Evolutionary conservation across 2,888 invertebrate species (phyloP).

Genomic region (Drosophila antonietae): DNA sequence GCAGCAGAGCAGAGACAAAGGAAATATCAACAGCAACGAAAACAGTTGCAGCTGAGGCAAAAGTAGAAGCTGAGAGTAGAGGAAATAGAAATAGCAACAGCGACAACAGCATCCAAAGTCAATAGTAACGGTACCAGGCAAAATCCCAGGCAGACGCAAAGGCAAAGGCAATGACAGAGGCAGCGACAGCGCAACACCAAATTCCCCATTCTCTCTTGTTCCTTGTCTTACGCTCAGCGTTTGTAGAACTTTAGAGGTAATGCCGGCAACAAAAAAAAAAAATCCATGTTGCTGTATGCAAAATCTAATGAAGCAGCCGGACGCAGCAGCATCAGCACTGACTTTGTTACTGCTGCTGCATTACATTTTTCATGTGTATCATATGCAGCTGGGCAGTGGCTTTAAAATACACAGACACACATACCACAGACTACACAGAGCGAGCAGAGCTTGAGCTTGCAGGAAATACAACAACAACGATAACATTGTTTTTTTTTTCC

Average conservation of each 20-base stretch:
- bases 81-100: conserved; percentile 6
- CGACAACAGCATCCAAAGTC: background rate
- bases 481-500: background rate
- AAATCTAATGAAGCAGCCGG: conserved; percentile 51
- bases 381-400: conserved; percentile 65
- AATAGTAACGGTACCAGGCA: conserved; percentile 8
- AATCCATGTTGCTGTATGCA: conserved; percentile 35
- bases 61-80: conserved; percentile 1
- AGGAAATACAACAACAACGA: conserved; percentile 4
- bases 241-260: conserved; percentile 26
- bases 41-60: background rate
- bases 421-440: background rate
- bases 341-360: conserved; percentile 29
- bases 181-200: background rate
- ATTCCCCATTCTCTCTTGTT: background rate
- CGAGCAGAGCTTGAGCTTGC: conserved; percentile 4
- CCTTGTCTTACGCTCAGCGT: background rate
- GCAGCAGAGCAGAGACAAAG: background rate
- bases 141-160: background rate
- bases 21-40: background rate
- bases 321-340: conserved; percentile 41
- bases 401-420: conserved; percentile 48
- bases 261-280: conserved; percentile 58
- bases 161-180: conserved; percentile 2
- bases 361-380: conserved; percentile 41